Conservation (phyloP, 2,113 vertebrate genomes). For the Gasterosteus nipponicus region DNA sequence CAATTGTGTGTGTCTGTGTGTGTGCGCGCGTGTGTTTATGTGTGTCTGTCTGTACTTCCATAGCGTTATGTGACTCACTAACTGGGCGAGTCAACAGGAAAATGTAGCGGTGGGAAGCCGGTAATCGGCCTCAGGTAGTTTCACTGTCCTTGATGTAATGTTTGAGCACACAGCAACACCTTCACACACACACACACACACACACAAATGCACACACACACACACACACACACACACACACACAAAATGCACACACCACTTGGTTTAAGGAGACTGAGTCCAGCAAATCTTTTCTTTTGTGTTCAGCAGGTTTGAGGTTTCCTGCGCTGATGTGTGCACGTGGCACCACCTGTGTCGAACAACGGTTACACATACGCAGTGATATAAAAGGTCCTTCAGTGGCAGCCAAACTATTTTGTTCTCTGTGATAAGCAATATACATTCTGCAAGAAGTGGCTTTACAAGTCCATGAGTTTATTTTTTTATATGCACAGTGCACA, state of each 20-base stretch:
- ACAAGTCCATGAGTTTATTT: neutral
- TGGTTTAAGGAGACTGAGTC: conserved; percentile 6
- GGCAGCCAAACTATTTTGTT: conserved; percentile 16
- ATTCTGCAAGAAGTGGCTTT: conserved; percentile 9
- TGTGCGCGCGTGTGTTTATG: conserved; percentile 6
- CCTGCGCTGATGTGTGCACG: conserved; percentile 12
- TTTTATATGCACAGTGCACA: conserved; percentile 18
- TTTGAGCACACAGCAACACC: conserved; percentile 16
- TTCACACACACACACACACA: neutral
- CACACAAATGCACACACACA: no score
- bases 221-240: no score
- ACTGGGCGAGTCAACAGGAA: conserved; percentile 58
- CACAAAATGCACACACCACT: neutral
- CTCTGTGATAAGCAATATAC: conserved; percentile 30
- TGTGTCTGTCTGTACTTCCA: neutral
- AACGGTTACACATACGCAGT: neutral
- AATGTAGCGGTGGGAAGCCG: conserved; percentile 37
- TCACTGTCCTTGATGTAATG: conserved; percentile 45
- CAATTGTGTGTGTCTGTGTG: neutral
- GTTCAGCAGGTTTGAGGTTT: conserved; percentile 43
- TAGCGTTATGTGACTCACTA: conserved; percentile 40
- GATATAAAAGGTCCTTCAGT: conserved; percentile 2
- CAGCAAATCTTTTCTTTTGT: conserved; percentile 1
- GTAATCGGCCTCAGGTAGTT: conserved; percentile 43
- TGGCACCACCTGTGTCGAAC: conserved; percentile 16